Evolutionary conservation across 2,888 invertebrate species (phyloP).

Genomic region (Rotaria magnacalcarata): DNA sequence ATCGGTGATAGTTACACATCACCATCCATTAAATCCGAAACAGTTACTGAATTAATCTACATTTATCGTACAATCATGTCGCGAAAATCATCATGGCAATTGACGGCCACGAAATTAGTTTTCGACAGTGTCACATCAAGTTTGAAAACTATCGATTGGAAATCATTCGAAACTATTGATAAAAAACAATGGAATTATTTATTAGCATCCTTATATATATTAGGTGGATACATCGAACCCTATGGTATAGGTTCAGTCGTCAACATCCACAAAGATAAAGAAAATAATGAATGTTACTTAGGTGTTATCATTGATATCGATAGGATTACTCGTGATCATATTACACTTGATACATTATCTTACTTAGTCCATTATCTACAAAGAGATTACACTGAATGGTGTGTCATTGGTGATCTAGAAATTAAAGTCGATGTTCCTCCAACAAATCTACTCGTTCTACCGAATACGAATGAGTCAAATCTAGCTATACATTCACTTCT

Average conservation of each 20-base stretch:
- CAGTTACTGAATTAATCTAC: background rate
- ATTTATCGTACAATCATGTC: conserved; percentile 3
- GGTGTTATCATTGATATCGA: background rate
- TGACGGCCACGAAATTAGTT: background rate
- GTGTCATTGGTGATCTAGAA: no score
- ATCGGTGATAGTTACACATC: background rate
- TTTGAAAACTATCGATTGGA: background rate
- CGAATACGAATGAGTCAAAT: background rate
- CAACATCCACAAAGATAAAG: background rate
- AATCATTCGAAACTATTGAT: background rate
- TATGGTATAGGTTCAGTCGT: background rate
- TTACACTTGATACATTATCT: background rate
- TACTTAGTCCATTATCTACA: background rate
- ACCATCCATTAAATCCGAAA: background rate
- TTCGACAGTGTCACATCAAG: background rate
- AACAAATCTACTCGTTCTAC: background rate
- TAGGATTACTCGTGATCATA: background rate
- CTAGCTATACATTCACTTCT: background rate
- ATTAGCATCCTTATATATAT: background rate
- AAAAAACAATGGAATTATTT: background rate
- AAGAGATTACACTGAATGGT: no score
- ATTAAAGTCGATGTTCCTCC: background rate
- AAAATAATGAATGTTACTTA: background rate
- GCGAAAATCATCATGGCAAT: background rate
- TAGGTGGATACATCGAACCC: background rate